These are phyloP conservation scores for Cataglyphis cursor DNA, from an alignment of 2,888 invertebrate genomes.

Conservation along the genomic window DNA sequence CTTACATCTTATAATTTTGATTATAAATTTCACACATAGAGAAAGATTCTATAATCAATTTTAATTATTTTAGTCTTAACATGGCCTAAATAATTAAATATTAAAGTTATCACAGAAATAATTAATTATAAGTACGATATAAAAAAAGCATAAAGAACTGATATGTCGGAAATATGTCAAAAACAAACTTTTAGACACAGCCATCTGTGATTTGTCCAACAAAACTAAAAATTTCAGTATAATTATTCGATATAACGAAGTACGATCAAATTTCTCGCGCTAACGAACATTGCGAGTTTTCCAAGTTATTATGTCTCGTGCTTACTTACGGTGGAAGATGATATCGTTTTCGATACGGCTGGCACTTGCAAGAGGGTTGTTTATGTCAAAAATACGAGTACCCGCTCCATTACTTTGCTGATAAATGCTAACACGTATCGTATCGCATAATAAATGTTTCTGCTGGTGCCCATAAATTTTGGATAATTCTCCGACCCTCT, in stretches of 20 bases:
- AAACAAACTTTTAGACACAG: slow-evolving; percentile 1
- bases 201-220: neutral
- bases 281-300: slow-evolving; percentile 43
- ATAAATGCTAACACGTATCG: slow-evolving; percentile 40
- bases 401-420: slow-evolving; percentile 5
- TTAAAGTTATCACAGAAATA: slow-evolving; percentile 16
- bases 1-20: neutral
- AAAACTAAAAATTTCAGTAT: slow-evolving; percentile 26
- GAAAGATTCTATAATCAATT: neutral
- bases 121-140: neutral
- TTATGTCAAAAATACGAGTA: slow-evolving; percentile 13
- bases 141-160: neutral
- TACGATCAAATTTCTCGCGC: slow-evolving; percentile 33
- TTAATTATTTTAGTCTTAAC: slow-evolving; percentile 4
- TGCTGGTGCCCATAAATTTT: slow-evolving; percentile 23
- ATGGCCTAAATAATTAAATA: neutral
- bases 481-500: slow-evolving; percentile 12
- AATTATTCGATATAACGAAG: slow-evolving; percentile 20
- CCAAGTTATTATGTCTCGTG: slow-evolving; percentile 22
- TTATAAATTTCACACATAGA: neutral
- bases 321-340: slow-evolving; percentile 5
- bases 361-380: neutral
- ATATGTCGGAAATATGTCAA: slow-evolving; percentile 20
- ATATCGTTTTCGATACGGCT: slow-evolving; percentile 17
- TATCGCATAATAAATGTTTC: slow-evolving; percentile 38